These are phyloP conservation scores for Ceyx erithaca DNA, from an alignment of 2,797 vertebrate genomes.

Conservation along the genomic window DNA sequence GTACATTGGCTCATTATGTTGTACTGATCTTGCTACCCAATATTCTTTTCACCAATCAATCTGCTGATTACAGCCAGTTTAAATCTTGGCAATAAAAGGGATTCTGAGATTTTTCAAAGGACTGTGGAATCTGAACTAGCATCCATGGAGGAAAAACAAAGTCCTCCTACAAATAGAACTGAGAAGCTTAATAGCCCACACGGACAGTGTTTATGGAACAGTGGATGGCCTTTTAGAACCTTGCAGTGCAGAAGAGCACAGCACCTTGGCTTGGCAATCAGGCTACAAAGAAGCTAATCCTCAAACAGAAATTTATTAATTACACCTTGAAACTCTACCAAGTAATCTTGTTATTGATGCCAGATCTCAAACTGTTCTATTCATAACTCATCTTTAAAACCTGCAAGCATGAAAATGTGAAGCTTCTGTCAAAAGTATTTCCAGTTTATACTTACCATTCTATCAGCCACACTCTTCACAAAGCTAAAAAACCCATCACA, in stretches of 20 bases:
- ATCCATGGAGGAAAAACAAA: background rate
- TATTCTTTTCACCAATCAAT: constrained; percentile 21
- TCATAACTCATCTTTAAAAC: background rate
- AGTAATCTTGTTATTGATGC: background rate
- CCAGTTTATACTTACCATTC: background rate
- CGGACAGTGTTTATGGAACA: background rate
- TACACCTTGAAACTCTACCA: constrained; percentile 6
- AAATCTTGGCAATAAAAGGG: background rate
- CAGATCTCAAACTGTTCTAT: background rate
- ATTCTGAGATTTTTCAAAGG: background rate
- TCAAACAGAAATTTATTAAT: background rate
- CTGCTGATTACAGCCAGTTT: background rate
- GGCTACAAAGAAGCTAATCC: background rate
- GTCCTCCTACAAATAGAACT: background rate
- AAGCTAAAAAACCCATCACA: background rate
- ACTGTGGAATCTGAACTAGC: background rate
- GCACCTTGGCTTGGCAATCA: background rate
- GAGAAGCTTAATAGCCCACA: background rate
- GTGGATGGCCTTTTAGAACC: background rate
- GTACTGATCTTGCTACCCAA: background rate
- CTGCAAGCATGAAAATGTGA: background rate
- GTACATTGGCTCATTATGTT: background rate
- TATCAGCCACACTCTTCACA: background rate
- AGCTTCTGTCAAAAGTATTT: background rate
- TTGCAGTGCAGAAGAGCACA: background rate